A percentile compares a stretch with the other conserved stretches of the same genome.
These are phyloP conservation scores for Phortica okadai DNA, from an alignment of 2,888 invertebrate genomes.

Conservation along the genomic window DNA sequence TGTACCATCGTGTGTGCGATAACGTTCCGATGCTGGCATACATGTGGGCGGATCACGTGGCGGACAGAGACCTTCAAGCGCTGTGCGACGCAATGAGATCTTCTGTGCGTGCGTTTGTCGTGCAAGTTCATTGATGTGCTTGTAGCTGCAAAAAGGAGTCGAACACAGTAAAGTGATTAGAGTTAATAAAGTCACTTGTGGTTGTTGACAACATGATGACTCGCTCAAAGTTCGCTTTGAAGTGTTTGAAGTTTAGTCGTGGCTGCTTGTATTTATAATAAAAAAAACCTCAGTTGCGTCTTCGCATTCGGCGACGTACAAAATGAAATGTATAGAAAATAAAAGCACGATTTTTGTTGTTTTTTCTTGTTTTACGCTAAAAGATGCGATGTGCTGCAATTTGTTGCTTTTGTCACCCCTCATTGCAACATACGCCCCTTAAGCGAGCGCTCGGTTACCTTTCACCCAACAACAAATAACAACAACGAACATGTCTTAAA, in stretches of 20 bases:
- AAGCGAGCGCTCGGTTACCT: background rate
- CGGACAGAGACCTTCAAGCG: constrained; percentile 80
- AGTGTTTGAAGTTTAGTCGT: constrained; percentile 60
- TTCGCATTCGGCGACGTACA: constrained; percentile 11
- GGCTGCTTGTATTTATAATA: constrained; percentile 70
- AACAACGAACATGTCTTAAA: background rate
- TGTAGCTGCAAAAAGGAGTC: constrained; percentile 64
- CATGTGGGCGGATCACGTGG: constrained; percentile 82
- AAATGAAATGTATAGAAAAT: constrained; percentile 53
- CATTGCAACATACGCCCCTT: background rate
- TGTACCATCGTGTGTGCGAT: constrained; percentile 91
- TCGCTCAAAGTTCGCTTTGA: constrained; percentile 60
- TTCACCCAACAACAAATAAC: background rate
- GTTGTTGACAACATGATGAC: constrained; percentile 52
- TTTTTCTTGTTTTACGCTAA: constrained; percentile 26
- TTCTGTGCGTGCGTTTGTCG: constrained; percentile 73
- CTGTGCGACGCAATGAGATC: constrained; percentile 74
- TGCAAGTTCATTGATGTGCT: constrained; percentile 72
- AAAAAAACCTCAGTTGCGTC: constrained; percentile 51
- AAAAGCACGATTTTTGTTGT: constrained; percentile 23
- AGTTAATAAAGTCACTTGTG: background rate
- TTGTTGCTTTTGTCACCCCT: background rate
- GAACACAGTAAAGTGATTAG: constrained; percentile 30
- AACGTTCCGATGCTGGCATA: constrained; percentile 83
- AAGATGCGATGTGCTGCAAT: constrained; percentile 31